A percentile compares a stretch with the other conserved stretches of the same genome.
These are phyloP conservation scores for Halcyon smyrnensis DNA, from an alignment of 2,797 vertebrate species.

Conservation along the genomic window DNA sequence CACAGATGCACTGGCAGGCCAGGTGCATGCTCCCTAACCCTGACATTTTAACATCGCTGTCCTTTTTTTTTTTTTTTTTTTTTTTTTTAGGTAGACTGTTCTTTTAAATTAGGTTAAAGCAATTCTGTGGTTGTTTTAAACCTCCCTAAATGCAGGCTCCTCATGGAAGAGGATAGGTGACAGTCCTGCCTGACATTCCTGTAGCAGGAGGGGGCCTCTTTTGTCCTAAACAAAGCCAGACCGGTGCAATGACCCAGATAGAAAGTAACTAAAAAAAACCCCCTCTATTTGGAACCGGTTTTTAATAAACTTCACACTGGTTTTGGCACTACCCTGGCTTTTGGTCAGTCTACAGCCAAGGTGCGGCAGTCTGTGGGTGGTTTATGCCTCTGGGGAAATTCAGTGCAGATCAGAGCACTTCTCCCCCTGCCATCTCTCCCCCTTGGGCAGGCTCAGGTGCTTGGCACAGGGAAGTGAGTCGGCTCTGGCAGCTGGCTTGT, in stretches of 20 bases:
- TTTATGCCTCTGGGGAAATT: background rate
- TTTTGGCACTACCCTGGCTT: background rate
- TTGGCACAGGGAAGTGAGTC: background rate
- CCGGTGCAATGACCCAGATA: background rate
- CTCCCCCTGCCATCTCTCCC: background rate
- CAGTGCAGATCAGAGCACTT: background rate
- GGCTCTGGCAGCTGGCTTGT: background rate
- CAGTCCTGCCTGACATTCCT: background rate
- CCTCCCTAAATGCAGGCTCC: accelerated
- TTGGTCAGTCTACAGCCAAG: background rate
- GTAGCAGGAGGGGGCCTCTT: background rate
- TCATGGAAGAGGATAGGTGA: background rate
- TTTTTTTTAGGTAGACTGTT: background rate
- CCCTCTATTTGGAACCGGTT: background rate
- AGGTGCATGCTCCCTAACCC: background rate
- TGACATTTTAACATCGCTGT: background rate
- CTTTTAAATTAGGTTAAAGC: background rate
- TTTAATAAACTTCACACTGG: background rate
- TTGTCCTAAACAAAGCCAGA: background rate
- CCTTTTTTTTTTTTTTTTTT: background rate
- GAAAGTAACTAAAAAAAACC: background rate
- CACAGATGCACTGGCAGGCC: background rate
- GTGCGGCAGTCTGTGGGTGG: background rate
- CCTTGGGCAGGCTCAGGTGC: background rate
- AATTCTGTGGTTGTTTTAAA: background rate